Conservation (phyloP, 2,888 invertebrate species). For the Sinopyrophorus schimmeli region DNA sequence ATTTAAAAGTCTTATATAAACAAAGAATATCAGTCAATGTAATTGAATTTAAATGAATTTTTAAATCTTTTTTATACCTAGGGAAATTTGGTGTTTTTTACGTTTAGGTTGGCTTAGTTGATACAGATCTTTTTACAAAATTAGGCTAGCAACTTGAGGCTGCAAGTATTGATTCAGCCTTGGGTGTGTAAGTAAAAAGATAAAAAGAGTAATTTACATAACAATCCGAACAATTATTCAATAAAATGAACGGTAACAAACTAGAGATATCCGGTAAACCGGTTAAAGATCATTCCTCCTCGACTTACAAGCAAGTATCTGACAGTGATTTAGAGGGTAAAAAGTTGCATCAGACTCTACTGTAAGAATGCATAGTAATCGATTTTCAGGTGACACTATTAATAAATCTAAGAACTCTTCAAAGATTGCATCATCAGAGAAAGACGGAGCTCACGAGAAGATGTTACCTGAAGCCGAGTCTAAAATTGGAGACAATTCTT, state of each 20-base stretch:
- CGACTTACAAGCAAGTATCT: slow-evolving; percentile 62
- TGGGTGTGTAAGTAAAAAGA: slow-evolving; percentile 18
- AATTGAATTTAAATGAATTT: no score
- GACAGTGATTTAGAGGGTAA: slow-evolving; percentile 62
- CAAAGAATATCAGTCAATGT: no score
- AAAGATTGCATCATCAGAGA: no score
- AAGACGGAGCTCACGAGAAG: slow-evolving; percentile 72
- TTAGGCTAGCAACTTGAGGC: slow-evolving; percentile 4
- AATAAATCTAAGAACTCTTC: no score
- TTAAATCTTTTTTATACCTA: no score
- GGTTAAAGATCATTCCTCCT: slow-evolving; percentile 41
- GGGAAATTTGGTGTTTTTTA: background rate
- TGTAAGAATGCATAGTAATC: no score
- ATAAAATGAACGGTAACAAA: slow-evolving; percentile 57
- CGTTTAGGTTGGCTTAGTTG: slow-evolving; percentile 1
- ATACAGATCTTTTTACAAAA: no score
- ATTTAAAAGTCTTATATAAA: no score
- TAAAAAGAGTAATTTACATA: slow-evolving; percentile 24
- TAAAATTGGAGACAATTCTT: slow-evolving; percentile 60
- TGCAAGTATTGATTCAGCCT: slow-evolving; percentile 27
- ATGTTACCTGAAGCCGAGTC: slow-evolving; percentile 66
- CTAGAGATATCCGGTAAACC: slow-evolving; percentile 48
- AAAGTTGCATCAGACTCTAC: slow-evolving; percentile 24
- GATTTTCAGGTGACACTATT: no score
- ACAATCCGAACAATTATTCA: slow-evolving; percentile 12